Base-by-base conservation (phyloP, 1,140 invertebrate genomes). In the Sinella curviseta region DNA sequence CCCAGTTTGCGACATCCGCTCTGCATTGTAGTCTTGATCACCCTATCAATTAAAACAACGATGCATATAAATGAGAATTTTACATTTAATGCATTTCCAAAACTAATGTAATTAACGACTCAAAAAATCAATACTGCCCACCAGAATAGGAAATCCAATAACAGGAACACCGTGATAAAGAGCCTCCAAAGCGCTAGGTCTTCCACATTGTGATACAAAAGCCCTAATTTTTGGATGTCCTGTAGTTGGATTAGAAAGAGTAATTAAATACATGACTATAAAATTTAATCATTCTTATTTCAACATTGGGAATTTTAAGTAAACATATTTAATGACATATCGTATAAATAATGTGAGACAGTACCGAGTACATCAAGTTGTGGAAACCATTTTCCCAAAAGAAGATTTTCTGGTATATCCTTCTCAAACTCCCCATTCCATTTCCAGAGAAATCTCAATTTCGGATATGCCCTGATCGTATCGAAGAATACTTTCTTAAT, bases 111-210 rank as follows among this genome's bases (percentile, higher is more conserved):
- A n/a, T n/a, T n/a, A n/a, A n/a, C n/a, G n/a, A n/a, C n/a, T n/a
- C n/a, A n/a, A n/a, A n/a, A n/a, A n/a, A n/a, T n/a, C n/a, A n/a
- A n/a, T 12, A 67, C 4, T 4, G n/a, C n/a, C n/a, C n/a, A n/a
- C n/a, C 8, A 48, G 39, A 48, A 89, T 48, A 12, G 39, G 39
- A 48, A 48, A 48, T 20, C 8, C 8, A 48, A 48, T 48, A 8
- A 48, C 20, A 12, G 39, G 39, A 12, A 48, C 39, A 48, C 39
- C 39, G 20, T 20, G 20, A 8, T 48, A 48, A 48, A n/a, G n/a
- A n/a, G n/a, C n/a, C n/a, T n/a, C n/a, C n/a, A n/a, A n/a, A n/a
- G n/a, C n/a, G n/a, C n/a, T n/a, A n/a, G n/a, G n/a, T n/a, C n/a
- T n/a, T n/a, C n/a, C n/a, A n/a, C n/a, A n/a, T n/a, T n/a, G n/a